Evolutionary conservation across 2,113 vertebrate genomes (phyloP), one percentile per base, ranked within the genome.

Genomic region (Naja naja): DNA sequence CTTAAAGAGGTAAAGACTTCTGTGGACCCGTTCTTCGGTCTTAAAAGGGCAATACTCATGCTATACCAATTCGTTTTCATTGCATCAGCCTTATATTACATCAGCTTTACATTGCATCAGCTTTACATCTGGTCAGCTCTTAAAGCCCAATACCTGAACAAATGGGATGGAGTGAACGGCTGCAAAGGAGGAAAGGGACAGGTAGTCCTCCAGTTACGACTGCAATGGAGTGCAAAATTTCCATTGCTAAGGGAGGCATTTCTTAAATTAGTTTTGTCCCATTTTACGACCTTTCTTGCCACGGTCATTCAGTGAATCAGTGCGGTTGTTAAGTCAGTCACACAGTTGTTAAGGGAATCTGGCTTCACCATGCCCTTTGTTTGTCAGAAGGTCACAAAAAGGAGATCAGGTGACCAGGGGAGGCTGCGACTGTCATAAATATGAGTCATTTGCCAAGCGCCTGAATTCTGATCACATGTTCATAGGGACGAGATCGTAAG

Each of bases 101-200:
- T 49, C 47, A 49, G 8, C 47, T 49, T 49, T 49, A 49, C 47
- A 49, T 49, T n/a, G n/a, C 47, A 9, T 49, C 47, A 49, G 8
- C 47, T 49, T 49, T 49, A 49, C 47, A 49, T 49, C 8, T 49
- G 47, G 47, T 7, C 47, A 49, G 7, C 47, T 9, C 8, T 49
- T 49, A 49, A 49, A 49, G 8, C 47, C 47, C 47, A 49, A 49
- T 49, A 49, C 47, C 47, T 49, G 47, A 49, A 49, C 47, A 49
- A 49, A 49, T 49, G 47, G 1, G 47, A 39, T 9, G 6, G 3
- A 8, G 56, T 7, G 34, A 4, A 9, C 0, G 1, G 18, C n/a
- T 2, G n/a, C n/a, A 20, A 9, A 22, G 7, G 18, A n/a, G 12
- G 12, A 69, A 69, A 0, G 1, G 12, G 12, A n/a, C 1, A 16